Evolutionary conservation across 2,797 vertebrate genomes (phyloP).

Genomic region (Scyliorhinus canicula): DNA sequence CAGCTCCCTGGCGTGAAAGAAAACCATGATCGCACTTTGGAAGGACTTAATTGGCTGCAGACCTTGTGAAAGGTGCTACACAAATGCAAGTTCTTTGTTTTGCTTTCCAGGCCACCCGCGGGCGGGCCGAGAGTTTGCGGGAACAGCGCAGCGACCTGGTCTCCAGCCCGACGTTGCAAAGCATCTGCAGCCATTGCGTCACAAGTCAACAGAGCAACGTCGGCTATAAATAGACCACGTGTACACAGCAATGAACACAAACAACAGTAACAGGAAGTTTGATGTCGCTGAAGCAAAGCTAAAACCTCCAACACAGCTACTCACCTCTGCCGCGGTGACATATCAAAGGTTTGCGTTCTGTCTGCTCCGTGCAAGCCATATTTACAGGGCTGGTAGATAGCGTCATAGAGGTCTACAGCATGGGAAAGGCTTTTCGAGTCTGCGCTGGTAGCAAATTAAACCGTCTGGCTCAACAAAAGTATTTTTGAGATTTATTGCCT

Average conservation of each 20-base stretch:
- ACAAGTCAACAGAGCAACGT: neutral
- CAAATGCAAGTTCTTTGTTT: neutral
- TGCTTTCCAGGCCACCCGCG: neutral
- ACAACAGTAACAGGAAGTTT: neutral
- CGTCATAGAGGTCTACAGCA: too few species aligned
- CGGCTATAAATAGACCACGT: neutral
- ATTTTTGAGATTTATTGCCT: too few species aligned
- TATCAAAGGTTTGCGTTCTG: neutral
- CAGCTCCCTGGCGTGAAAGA: too few species aligned
- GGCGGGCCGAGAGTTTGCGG: neutral
- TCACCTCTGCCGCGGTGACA: fast-evolving
- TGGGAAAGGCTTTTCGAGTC: too few species aligned
- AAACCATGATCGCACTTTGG: too few species aligned
- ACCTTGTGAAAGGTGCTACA: too few species aligned
- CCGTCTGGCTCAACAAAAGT: too few species aligned
- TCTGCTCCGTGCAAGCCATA: too few species aligned
- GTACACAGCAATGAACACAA: neutral
- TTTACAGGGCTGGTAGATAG: too few species aligned
- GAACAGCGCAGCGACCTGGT: neutral
- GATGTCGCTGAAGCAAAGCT: neutral
- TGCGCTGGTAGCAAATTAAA: too few species aligned
- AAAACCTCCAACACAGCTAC: neutral
- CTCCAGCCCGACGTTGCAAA: neutral
- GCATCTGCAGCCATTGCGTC: neutral
- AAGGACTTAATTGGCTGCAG: too few species aligned